These are phyloP conservation scores for Patella pellucida DNA, from an alignment of 2,888 invertebrate species.

Conservation along the genomic window DNA sequence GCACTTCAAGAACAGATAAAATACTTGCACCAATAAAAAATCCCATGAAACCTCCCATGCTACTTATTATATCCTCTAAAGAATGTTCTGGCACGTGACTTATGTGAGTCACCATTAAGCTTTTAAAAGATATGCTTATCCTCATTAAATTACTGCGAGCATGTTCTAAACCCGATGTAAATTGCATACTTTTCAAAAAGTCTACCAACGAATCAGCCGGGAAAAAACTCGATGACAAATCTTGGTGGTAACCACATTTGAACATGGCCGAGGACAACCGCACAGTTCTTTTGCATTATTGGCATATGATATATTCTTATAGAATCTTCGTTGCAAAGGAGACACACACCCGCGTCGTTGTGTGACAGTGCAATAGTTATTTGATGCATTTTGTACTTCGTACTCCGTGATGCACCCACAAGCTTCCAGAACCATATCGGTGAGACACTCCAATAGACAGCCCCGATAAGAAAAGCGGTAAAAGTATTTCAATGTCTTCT, in stretches of 20 bases:
- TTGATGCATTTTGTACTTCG: neutral
- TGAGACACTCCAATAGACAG: neutral
- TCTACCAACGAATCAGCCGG: neutral
- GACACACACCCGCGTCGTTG: neutral
- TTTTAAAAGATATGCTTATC: neutral
- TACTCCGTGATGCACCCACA: neutral
- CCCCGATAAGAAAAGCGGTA: neutral
- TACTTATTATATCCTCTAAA: neutral
- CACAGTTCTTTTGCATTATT: neutral
- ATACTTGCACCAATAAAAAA: constrained; percentile 1
- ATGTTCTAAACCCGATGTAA: neutral
- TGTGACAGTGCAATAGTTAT: neutral
- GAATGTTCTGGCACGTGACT: neutral
- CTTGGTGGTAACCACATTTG: neutral
- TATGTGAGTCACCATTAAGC: neutral
- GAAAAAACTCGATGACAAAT: neutral
- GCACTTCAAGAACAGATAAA: neutral
- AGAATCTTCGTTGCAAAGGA: neutral
- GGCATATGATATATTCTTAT: neutral
- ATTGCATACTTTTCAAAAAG: neutral
- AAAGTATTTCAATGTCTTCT: neutral
- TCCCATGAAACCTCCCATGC: neutral
- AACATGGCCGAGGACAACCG: neutral
- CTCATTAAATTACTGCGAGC: neutral
- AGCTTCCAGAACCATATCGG: neutral